These are phyloP conservation scores for Aproaerema taeniolella DNA, from an alignment of 2,888 invertebrate species.

Conservation along the genomic window DNA sequence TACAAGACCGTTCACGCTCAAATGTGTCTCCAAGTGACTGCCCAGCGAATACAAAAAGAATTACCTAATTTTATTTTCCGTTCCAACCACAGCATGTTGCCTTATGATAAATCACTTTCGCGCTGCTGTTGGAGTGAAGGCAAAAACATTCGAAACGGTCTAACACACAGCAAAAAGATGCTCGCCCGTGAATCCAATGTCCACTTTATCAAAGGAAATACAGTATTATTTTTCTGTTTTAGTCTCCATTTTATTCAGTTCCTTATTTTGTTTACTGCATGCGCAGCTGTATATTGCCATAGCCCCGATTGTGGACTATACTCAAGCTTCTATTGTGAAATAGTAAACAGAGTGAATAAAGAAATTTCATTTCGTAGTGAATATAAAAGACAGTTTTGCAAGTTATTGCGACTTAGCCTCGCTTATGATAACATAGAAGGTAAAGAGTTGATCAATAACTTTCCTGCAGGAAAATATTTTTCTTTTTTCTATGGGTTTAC, in stretches of 20 bases:
- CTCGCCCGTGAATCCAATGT: slow-evolving; percentile 42
- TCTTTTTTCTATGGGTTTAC: too few species aligned
- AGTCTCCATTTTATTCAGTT: not conserved
- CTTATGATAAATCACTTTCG: slow-evolving; percentile 72
- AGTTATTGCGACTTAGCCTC: not conserved
- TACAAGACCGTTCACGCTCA: slow-evolving; percentile 48
- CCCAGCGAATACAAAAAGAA: slow-evolving; percentile 63
- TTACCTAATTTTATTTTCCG: slow-evolving; percentile 70
- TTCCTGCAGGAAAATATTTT: too few species aligned
- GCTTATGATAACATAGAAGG: not conserved
- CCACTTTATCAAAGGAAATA: slow-evolving; percentile 42
- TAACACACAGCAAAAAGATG: slow-evolving; percentile 52
- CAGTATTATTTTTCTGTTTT: too few species aligned
- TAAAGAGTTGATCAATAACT: too few species aligned
- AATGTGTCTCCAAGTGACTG: slow-evolving; percentile 49
- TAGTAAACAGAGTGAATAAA: not conserved
- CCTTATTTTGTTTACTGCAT: too few species aligned
- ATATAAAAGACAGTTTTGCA: not conserved
- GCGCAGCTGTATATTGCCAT: too few species aligned
- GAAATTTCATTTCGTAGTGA: not conserved
- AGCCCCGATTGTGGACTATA: not conserved
- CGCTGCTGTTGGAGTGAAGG: slow-evolving; percentile 43
- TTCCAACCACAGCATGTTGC: slow-evolving; percentile 67
- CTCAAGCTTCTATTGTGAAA: not conserved
- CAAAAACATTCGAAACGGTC: slow-evolving; percentile 54